Evolutionary conservation across 2,888 invertebrate species (phyloP).

Genomic region (Rosalia funebris): DNA sequence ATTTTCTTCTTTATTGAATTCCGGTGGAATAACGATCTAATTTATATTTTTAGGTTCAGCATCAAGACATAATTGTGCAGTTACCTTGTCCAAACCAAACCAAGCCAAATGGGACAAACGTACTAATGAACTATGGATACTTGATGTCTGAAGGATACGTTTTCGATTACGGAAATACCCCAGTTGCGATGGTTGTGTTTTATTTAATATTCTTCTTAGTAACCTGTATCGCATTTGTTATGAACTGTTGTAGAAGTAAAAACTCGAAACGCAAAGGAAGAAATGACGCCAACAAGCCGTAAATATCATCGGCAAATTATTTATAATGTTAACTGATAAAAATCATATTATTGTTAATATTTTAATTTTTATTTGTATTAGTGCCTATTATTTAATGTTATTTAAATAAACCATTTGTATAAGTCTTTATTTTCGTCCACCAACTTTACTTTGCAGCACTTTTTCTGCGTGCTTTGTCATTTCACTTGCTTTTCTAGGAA

Average conservation of each 20-base stretch:
- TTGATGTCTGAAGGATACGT: slow-evolving; percentile 67
- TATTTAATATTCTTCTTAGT: slow-evolving; percentile 71
- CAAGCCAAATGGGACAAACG: slow-evolving; percentile 78
- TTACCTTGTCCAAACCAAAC: slow-evolving; percentile 68
- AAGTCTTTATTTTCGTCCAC: slow-evolving; percentile 28
- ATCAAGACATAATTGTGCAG: slow-evolving; percentile 88
- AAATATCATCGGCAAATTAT: slow-evolving; percentile 40
- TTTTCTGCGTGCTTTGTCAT: slow-evolving; percentile 40
- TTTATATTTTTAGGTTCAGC: slow-evolving; percentile 74
- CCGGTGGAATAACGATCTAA: too few species aligned
- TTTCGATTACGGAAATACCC: slow-evolving; percentile 67
- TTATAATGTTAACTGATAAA: slow-evolving; percentile 16
- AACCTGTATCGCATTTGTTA: slow-evolving; percentile 70
- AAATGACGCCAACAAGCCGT: slow-evolving; percentile 73
- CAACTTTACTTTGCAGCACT: slow-evolving; percentile 27
- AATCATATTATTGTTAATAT: slow-evolving; percentile 16
- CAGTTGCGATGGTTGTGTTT: slow-evolving; percentile 71
- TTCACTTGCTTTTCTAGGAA: slow-evolving; percentile 40
- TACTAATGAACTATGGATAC: slow-evolving; percentile 68
- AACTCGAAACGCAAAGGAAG: slow-evolving; percentile 63
- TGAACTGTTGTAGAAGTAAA: slow-evolving; percentile 52
- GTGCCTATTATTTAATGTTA: slow-evolving; percentile 20
- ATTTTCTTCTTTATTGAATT: too few species aligned
- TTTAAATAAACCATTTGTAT: slow-evolving; percentile 21
- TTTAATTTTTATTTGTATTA: slow-evolving; percentile 22